Evolutionary conservation across 2,113 vertebrate genomes (phyloP).

Genomic region (Mola mola): DNA sequence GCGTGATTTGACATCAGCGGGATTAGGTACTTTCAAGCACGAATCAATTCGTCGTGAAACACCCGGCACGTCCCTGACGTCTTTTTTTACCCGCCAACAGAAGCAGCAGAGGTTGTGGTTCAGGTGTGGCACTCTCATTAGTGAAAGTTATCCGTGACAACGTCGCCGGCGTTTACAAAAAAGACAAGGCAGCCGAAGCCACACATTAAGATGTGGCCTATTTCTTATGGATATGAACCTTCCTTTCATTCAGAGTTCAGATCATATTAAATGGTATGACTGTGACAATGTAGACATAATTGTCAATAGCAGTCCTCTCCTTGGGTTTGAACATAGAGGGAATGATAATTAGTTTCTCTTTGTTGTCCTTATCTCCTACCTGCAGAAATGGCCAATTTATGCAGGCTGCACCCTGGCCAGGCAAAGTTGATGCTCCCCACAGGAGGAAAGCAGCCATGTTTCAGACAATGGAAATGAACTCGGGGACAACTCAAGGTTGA

Average conservation of each 20-base stretch:
- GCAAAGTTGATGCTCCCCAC: slow-evolving; percentile 78
- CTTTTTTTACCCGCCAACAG: slow-evolving; percentile 38
- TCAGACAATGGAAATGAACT: slow-evolving; percentile 77
- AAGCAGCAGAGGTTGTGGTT: slow-evolving; percentile 29
- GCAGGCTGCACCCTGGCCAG: slow-evolving; percentile 72
- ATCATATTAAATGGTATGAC: slow-evolving; percentile 70
- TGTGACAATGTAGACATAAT: slow-evolving; percentile 72
- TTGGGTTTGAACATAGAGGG: slow-evolving; percentile 76
- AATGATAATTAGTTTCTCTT: slow-evolving; percentile 82
- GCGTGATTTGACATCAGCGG: slow-evolving; percentile 43
- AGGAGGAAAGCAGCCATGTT: slow-evolving; percentile 75
- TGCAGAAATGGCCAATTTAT: slow-evolving; percentile 81
- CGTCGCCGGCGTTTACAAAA: slow-evolving; percentile 46
- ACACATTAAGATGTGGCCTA: slow-evolving; percentile 50
- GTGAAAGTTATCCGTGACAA: slow-evolving; percentile 50
- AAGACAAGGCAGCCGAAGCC: slow-evolving; percentile 34
- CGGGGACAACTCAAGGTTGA: slow-evolving; percentile 76
- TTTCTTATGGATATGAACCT: slow-evolving; percentile 65
- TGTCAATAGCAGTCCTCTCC: slow-evolving; percentile 74
- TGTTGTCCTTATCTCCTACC: slow-evolving; percentile 81
- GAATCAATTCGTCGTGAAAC: slow-evolving; percentile 65
- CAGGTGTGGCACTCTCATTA: slow-evolving; percentile 56
- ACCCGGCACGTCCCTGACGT: too few species aligned
- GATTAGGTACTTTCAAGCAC: slow-evolving; percentile 53
- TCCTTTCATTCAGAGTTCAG: slow-evolving; percentile 60